Evolutionary conservation across 2,113 vertebrate genomes (phyloP).

Genomic region (Dissostichus mawsoni): DNA sequence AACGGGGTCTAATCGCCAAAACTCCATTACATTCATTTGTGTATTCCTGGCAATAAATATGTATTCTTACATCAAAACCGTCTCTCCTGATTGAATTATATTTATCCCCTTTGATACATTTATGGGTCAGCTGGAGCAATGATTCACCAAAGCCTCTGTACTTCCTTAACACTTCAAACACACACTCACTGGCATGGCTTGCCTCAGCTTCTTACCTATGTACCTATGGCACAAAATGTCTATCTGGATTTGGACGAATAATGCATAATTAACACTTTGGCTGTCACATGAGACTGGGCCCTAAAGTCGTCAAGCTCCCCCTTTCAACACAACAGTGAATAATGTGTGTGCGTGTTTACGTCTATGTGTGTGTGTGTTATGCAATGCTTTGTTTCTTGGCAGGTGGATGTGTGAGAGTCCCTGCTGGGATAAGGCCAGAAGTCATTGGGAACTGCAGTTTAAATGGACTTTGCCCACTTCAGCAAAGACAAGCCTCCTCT

Average conservation of each 20-base stretch:
- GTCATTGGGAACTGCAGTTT: slow-evolving; percentile 43
- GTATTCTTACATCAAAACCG: too few relatives aligned
- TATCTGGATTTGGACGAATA: background rate
- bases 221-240: background rate
- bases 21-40: background rate
- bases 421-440: slow-evolving; percentile 60
- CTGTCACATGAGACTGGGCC: background rate
- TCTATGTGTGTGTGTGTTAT: slow-evolving; percentile 2
- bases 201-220: slow-evolving; percentile 3
- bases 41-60: too few relatives aligned
- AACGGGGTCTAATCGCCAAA: slow-evolving; percentile 52
- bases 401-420: slow-evolving; percentile 58
- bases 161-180: slow-evolving; percentile 12
- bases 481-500: slow-evolving; percentile 52
- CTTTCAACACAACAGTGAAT: background rate
- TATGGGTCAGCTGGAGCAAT: slow-evolving; percentile 53
- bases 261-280: background rate
- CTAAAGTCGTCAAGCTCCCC: background rate
- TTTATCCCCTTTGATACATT: slow-evolving; percentile 53
- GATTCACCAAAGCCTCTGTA: slow-evolving; percentile 14
- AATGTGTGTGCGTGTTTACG: background rate
- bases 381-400: slow-evolving; percentile 45
- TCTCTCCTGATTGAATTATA: slow-evolving; percentile 10
- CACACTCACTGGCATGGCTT: slow-evolving; percentile 18
- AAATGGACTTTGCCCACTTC: slow-evolving; percentile 70